A percentile compares a stretch with the other conserved stretches of the same genome.
phyloP scores from a whole-genome alignment of 1,140 invertebrate genomes.

The Cydia pomonella region DNA sequence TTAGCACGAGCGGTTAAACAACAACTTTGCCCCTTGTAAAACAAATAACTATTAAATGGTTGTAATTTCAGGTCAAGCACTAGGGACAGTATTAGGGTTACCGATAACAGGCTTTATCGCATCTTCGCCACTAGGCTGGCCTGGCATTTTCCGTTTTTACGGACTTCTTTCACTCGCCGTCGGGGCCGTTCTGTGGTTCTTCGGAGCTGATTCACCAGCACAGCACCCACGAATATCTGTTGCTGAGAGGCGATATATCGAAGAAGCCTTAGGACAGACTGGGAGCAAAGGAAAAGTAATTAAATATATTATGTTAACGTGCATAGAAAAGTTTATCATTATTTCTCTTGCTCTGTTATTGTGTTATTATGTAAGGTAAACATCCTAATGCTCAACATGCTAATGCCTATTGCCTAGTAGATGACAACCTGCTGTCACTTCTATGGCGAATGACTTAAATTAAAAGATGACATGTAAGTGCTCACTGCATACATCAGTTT shows the following conservation, averaged over 20 bases:
- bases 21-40: too few relatives aligned
- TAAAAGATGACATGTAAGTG: too few relatives aligned
- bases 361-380: too few relatives aligned
- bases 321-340: too few relatives aligned
- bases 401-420: too few relatives aligned
- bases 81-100: slow-evolving; percentile 85
- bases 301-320: not conserved
- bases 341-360: too few relatives aligned
- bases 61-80: slow-evolving; percentile 76
- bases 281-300: slow-evolving; percentile 44
- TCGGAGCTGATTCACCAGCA: slow-evolving; percentile 62
- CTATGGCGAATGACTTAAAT: too few relatives aligned
- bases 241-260: slow-evolving; percentile 68
- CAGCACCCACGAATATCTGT: slow-evolving; percentile 62
- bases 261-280: slow-evolving; percentile 61
- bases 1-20: too few relatives aligned
- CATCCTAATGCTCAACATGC: too few relatives aligned
- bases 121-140: slow-evolving; percentile 82
- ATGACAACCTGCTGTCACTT: too few relatives aligned
- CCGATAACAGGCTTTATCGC: slow-evolving; percentile 83
- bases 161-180: slow-evolving; percentile 59
- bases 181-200: slow-evolving; percentile 52
- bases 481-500: too few relatives aligned
- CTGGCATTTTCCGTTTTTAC: slow-evolving; percentile 74
- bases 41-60: too few relatives aligned